A percentile compares a stretch with the other conserved stretches of the same genome.
Conservation (phyloP, 2,888 invertebrate species). For the Ferrisia virgata region DNA sequence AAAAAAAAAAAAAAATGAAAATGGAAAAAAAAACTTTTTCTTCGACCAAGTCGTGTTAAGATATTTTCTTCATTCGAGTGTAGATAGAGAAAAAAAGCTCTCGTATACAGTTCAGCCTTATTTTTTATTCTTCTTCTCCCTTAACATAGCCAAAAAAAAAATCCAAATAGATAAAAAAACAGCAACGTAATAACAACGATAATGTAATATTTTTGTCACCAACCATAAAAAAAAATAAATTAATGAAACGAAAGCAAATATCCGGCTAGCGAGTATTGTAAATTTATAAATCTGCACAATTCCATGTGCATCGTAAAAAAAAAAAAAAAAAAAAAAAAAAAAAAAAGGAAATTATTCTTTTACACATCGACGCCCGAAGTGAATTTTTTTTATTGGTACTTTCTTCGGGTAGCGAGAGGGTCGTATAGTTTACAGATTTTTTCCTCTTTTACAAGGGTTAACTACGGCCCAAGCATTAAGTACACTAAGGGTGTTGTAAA, state of each 20-base stretch:
- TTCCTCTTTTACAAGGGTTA: slow-evolving; percentile 1
- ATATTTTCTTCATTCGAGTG: neutral
- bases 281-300: slow-evolving; percentile 7
- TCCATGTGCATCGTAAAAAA: neutral
- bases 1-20: no score
- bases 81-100: neutral
- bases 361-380: slow-evolving; percentile 4
- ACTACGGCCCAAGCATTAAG: neutral
- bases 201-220: neutral
- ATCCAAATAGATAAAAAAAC: neutral
- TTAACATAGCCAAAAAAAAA: neutral
- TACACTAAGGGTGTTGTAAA: neutral
- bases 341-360: neutral
- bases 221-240: neutral
- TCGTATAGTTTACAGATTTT: neutral
- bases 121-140: no score
- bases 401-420: neutral
- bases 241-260: neutral
- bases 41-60: neutral
- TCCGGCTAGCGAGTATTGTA: neutral
- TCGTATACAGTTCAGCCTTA: neutral
- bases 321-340: neutral
- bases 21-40: neutral
- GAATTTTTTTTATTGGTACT: slow-evolving; percentile 12
- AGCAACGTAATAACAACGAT: neutral